Percentiles rank a stretch among this genome's conserved stretches.
These are phyloP conservation scores for Alaudala cheleensis DNA, from an alignment of 2,113 vertebrate species.

Conservation along the genomic window DNA sequence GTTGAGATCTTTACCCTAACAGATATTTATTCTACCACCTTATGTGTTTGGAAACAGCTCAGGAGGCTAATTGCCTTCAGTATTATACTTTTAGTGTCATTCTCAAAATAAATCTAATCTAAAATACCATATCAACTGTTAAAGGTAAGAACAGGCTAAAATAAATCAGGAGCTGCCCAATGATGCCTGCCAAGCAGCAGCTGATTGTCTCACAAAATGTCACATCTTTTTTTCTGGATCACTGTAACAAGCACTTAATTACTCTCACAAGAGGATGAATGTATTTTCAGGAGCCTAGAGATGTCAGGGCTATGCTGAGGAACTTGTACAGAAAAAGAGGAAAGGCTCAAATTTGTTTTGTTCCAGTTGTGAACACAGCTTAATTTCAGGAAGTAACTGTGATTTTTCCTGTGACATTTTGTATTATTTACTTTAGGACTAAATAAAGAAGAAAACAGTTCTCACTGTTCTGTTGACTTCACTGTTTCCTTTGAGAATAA, in stretches of 20 bases:
- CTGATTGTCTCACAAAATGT: background rate
- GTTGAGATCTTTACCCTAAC: background rate
- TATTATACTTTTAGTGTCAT: background rate
- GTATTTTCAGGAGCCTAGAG: background rate
- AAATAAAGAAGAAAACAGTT: background rate
- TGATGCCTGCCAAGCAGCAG: background rate
- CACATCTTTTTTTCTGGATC: background rate
- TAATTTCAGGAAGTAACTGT: background rate
- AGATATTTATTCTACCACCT: background rate
- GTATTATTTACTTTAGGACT: background rate
- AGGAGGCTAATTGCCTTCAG: background rate
- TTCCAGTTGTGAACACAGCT: background rate
- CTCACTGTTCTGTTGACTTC: background rate
- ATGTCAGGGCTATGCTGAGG: background rate
- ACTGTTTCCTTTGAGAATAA: background rate
- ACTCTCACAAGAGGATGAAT: background rate
- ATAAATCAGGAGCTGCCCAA: background rate
- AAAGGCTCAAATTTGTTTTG: background rate
- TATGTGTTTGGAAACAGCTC: background rate
- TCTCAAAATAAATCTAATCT: background rate
- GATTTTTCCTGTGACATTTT: background rate
- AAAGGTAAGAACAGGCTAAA: background rate
- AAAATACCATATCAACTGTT: background rate
- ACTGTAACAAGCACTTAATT: background rate
- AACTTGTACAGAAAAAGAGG: background rate